Evolutionary conservation across 1,140 invertebrate species (phyloP), one percentile per base, ranked within the genome.

Genomic region (Diorhabda elongata): DNA sequence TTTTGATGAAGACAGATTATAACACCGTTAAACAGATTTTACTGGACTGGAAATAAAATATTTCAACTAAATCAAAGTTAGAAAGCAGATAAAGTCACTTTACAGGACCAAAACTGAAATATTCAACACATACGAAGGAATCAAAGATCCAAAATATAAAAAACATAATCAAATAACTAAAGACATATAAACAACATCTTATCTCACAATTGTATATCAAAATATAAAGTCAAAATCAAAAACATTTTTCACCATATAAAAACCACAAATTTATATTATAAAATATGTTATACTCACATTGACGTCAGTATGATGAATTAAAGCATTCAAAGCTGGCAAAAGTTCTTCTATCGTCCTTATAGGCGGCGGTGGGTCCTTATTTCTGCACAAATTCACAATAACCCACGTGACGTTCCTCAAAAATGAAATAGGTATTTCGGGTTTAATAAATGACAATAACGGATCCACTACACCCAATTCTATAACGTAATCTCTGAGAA

Each of bases 341-440:
- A 99, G 91, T 82, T 97, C 93, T 77, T 90, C 86, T 74, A 98
- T 97, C 5, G 95, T 97, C 75, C 88, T 85, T 63, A 90, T 86
- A 74, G 92, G 88, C 74, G 94, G 94, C 6, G 95, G 92, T 44
- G 96, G 95, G 79, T 98, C 95, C 85, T 98, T 98, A 85, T 93
- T 97, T 73, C 96, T 90, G 85, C 96, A 98, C 76, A 98, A 87
- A 83, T 98, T 98, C 8, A 98, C 96, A 83, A 98, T 95, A 43
- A 98, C 96, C 96, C 96, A 98, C 42, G 96, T 97, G n/a, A 98
- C 95, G 82, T 98, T 98, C 63, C 96, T 88, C 73, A 98, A 84
- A 83, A 98, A 98, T 62, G 90, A 87, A 69, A 98, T 92, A 44
- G 94, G 94, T 80, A 97, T 96, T 68, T 96, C 92, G 26, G 94